phyloP scores from a whole-genome alignment of 2,797 vertebrate genomes.

The Monodelphis domestica region DNA sequence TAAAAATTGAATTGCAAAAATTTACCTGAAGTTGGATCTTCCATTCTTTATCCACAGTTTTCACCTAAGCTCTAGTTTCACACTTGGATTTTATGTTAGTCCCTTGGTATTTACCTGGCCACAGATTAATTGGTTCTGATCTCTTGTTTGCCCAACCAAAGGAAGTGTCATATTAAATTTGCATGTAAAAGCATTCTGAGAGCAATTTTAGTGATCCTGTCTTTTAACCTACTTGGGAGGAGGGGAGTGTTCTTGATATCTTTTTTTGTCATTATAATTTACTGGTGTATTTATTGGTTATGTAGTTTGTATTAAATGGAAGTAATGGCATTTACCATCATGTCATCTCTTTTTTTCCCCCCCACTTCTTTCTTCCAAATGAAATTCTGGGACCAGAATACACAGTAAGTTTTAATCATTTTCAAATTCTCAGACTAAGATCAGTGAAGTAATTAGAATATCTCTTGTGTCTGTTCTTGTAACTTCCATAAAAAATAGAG shows the following conservation, averaged over 20 bases:
- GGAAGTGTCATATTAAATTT: slow-evolving; percentile 8
- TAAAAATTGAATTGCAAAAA: slow-evolving; percentile 40
- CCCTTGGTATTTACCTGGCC: slow-evolving; percentile 67
- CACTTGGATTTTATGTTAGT: slow-evolving; percentile 48
- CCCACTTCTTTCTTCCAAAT: slow-evolving; percentile 70
- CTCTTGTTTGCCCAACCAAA: slow-evolving; percentile 44
- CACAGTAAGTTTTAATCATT: slow-evolving; percentile 87
- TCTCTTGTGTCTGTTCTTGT: slow-evolving; percentile 47
- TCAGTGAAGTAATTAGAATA: slow-evolving; percentile 56
- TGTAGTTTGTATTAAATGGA: slow-evolving; percentile 61
- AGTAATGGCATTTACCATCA: slow-evolving; percentile 63
- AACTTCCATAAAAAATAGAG: slow-evolving; percentile 35
- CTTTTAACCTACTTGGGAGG: slow-evolving; percentile 9
- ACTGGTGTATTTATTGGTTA: slow-evolving; percentile 54
- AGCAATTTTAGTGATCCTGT: background rate
- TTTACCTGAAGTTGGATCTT: slow-evolving; percentile 60
- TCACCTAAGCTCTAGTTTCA: slow-evolving; percentile 21
- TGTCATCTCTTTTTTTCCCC: slow-evolving; percentile 75
- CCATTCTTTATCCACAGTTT: slow-evolving; percentile 58
- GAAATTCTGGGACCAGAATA: slow-evolving; percentile 87
- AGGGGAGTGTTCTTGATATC: background rate
- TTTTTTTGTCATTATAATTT: slow-evolving; percentile 46
- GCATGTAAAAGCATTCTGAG: slow-evolving; percentile 25
- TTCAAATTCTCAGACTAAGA: slow-evolving; percentile 68
- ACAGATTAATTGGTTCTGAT: slow-evolving; percentile 72